A percentile compares a stretch with the other conserved stretches of the same genome.
phyloP scores from a whole-genome alignment of 1,140 invertebrate species.

The Zaprionus tsacasi region DNA sequence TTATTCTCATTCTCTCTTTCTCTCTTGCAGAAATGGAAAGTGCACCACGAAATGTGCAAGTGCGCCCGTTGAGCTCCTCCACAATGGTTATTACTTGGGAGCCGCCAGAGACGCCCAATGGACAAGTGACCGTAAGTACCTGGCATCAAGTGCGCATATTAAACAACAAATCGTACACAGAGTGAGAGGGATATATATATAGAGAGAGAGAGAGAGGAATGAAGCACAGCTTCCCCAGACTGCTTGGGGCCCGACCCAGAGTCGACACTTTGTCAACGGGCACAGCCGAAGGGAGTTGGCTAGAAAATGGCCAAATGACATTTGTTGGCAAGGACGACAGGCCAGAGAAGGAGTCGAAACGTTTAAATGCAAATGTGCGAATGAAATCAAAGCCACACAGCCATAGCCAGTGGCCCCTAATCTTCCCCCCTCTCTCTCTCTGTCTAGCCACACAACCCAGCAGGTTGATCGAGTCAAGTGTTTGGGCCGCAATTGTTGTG shows the following conservation, averaged over 20 bases:
- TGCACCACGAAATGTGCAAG: constrained; percentile 96
- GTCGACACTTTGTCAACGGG: constrained; percentile 30
- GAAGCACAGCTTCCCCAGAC: constrained; percentile 3
- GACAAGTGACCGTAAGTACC: constrained; percentile 94
- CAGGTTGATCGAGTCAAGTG: constrained; percentile 40
- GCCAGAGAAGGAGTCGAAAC: constrained; percentile 17
- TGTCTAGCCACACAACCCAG: constrained; percentile 27
- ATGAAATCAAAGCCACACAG: constrained; percentile 64
- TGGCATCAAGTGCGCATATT: constrained; percentile 63
- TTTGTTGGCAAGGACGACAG: constrained; percentile 19
- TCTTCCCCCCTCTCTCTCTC: background rate
- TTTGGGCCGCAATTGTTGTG: constrained; percentile 58
- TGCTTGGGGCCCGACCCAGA: constrained; percentile 21
- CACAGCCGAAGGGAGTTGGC: constrained; percentile 2
- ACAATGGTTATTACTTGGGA: constrained; percentile 99
- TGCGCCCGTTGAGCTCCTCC: constrained; percentile 95
- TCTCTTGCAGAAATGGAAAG: constrained; percentile 93
- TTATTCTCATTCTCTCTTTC: background rate
- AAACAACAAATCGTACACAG: constrained; percentile 47
- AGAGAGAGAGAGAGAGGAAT: background rate
- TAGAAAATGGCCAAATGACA: constrained; percentile 58
- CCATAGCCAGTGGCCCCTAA: constrained; percentile 10
- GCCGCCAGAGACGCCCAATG: constrained; percentile 98
- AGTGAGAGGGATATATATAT: background rate
- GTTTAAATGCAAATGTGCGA: constrained; percentile 61